Base-by-base conservation (phyloP, 2,888 invertebrate genomes). In the Catocala fraxini region DNA sequence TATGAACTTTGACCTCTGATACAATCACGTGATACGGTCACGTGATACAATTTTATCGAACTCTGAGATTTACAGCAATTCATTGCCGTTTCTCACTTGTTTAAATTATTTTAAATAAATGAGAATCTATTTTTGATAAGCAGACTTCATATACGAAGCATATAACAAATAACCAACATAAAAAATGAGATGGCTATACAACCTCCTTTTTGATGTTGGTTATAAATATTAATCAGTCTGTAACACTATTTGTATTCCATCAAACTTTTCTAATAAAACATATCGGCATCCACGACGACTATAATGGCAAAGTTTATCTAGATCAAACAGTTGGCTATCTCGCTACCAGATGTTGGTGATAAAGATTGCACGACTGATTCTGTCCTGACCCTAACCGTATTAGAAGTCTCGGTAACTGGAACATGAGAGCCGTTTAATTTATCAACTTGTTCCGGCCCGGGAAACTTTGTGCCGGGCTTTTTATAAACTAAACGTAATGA, bases 301-400 rank as follows among this genome's bases (percentile, higher is more conserved):
- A 73, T 55, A 75, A 77, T 77, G 84, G 78, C 81, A 85, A 82
- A 86, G 89, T 88, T 88, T 89, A 91, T 90, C 89, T 74, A 59
- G 80, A 84, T 83, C 69, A 75, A 77, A 76, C 71, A 74, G 80
- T 80, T 81, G 77, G 78, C 80, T 79, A 87, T 89, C 84, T 82
- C 73, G 78, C 77, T 81, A 75, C 68, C 74, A 82, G 87, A 87
- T 87, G 75, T 67, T 79, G 68, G 76, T 81, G 85, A 86, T 87
- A 87, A 82, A 80, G 79, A 63, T 80, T 79, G 85, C 89, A 87
- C 88, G 87, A 88, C 85, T 80, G 84, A 85, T 87, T 83, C 77
- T 66, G 73, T 76, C 75, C 47, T 81, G 71, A 77, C 74, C 79
- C 77, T 72, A 79, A 79, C 77, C 80, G 79, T 77, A 77, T 77